Evolutionary conservation across 2,888 invertebrate species (phyloP), one percentile per base, ranked within the genome.

Genomic region (Notocelia uddmanniana): DNA sequence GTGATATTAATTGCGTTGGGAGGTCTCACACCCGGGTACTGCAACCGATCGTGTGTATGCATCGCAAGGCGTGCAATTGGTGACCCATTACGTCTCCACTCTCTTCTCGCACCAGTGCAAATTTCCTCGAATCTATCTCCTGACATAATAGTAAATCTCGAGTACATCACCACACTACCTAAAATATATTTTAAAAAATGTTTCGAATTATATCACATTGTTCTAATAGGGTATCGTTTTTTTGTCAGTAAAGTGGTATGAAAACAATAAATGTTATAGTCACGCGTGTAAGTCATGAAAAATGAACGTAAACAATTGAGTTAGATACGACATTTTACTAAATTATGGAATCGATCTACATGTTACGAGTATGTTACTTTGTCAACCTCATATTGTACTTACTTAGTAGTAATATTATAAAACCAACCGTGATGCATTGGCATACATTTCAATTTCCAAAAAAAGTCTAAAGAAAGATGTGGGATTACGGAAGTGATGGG

Each of bases 261-360:
- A 63, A 63, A 63, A 52, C 34, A 34, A 52, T 63, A 52, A 63
- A 34, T 21, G 52, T 15, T 52, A 19, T 6, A 15, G 63, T 34
- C 63, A 63, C 63, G 34, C 19, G 52, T 18, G 0, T 10, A 15
- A 10, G 52, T 34, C 50, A 63, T 34, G 63, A 10, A 15, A 34
- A 9, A 19, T 31, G 13, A 48, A 23, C 18, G 2, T n/a, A 26
- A 23, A 45, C n/a, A 15, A 15, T 13, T 18, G 11, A 11, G 1
- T 26, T 18, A 11, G 13, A 37, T 58, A 19, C 18, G 57, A 58
- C 11, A 18, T 34, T 19, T 19, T 57, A n/a, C 6, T 10, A 57
- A 23, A 23, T 26, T 57, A 6, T 57, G 26, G 15, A 45, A 45
- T n/a, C 15, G 41, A 23, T n/a, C 26, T 9, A n/a, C 3, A 9